Evolutionary conservation across 2,888 invertebrate species (phyloP).

Genomic region (Carterocephalus palaemon): DNA sequence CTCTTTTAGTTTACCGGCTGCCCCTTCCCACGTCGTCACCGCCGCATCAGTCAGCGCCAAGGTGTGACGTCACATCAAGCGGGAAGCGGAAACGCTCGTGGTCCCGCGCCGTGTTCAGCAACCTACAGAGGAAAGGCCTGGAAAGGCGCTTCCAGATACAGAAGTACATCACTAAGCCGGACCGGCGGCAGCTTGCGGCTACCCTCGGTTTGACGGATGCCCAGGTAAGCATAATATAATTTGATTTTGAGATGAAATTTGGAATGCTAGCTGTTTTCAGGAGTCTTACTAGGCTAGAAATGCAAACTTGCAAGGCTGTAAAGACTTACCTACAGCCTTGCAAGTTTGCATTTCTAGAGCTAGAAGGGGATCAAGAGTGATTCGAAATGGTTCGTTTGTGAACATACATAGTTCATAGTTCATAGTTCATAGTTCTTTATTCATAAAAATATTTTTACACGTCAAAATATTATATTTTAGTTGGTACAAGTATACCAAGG

Average conservation of each 20-base stretch:
- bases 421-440: too few species aligned
- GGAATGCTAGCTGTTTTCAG: too few species aligned
- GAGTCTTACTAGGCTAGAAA: too few species aligned
- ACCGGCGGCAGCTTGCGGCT: conserved; percentile 93
- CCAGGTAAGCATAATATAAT: conserved; percentile 79
- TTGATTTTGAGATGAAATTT: conserved; percentile 85
- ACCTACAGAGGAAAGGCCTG: conserved; percentile 94
- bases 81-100: conserved; percentile 92
- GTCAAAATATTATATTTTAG: too few species aligned
- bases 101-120: conserved; percentile 97
- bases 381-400: too few species aligned
- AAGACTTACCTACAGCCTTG: too few species aligned
- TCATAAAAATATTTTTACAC: too few species aligned
- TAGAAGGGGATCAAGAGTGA: too few species aligned
- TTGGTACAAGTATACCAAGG: too few species aligned
- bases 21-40: conserved; percentile 62
- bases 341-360: too few species aligned
- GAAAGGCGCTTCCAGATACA: conserved; percentile 95
- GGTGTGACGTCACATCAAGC: conserved; percentile 73
- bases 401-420: too few species aligned
- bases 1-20: conserved; percentile 60
- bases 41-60: conserved; percentile 54
- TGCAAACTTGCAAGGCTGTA: too few species aligned
- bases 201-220: conserved; percentile 95
- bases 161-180: conserved; percentile 97